Evolutionary conservation across 2,888 invertebrate species (phyloP).

Genomic region (Chelonus formosanus): DNA sequence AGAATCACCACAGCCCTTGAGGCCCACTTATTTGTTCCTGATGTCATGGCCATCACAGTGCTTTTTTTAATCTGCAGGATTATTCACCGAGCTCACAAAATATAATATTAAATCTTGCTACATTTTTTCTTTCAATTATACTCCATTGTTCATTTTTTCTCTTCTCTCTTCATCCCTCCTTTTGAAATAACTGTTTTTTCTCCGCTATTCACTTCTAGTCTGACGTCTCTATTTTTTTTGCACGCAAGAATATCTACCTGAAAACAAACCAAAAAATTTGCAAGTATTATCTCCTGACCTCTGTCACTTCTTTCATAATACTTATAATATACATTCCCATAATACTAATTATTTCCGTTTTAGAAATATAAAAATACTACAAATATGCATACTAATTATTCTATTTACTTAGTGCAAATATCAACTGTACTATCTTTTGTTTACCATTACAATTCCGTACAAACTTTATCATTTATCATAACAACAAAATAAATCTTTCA

Average conservation of each 20-base stretch:
- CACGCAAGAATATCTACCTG: constrained; percentile 10
- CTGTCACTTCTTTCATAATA: not conserved
- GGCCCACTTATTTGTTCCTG: constrained; percentile 53
- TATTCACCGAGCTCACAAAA: not conserved
- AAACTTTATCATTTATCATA: no score
- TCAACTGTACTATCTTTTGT: no score
- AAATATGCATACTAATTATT: no score
- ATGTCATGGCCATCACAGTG: constrained; percentile 46
- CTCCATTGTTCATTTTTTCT: constrained; percentile 14
- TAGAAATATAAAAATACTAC: no score
- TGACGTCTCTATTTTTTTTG: not conserved
- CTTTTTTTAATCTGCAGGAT: constrained; percentile 10
- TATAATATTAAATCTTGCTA: no score
- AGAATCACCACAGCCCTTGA: constrained; percentile 52
- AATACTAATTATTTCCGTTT: not conserved
- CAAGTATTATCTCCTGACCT: constrained; percentile 31
- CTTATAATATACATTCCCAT: no score
- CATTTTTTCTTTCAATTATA: not conserved
- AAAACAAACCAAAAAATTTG: constrained; percentile 20
- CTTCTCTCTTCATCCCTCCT: not conserved
- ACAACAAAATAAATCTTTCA: no score
- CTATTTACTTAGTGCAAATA: no score
- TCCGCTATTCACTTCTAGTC: not conserved
- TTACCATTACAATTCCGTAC: no score
- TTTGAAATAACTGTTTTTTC: not conserved